Conservation (phyloP, 2,113 vertebrate species). For the Illadopsis cleaveri region DNA sequence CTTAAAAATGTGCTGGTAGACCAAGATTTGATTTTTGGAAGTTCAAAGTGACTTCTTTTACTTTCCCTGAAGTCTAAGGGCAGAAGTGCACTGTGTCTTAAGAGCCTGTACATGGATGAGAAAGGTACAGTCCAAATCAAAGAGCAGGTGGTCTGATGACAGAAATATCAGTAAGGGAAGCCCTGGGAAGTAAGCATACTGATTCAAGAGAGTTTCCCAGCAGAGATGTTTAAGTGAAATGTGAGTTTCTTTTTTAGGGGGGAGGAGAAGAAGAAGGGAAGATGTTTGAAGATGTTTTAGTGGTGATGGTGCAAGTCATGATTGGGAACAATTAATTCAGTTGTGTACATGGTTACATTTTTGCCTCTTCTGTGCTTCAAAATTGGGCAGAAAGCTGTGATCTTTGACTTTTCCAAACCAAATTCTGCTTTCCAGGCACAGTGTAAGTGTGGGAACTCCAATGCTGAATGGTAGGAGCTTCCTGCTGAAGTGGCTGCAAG, state of each 20-base stretch:
- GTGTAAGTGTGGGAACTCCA: not conserved
- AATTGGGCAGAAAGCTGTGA: not conserved
- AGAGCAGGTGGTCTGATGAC: not conserved
- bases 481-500: not conserved
- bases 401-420: not conserved
- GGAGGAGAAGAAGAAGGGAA: not conserved
- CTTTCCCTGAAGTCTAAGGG: not conserved
- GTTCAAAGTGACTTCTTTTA: not conserved
- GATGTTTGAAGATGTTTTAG: not conserved
- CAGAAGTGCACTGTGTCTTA: not conserved
- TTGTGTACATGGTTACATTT: not conserved
- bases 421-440: not conserved
- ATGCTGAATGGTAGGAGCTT: not conserved
- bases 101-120: rapidly evolving
- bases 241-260: not conserved
- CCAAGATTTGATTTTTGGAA: not conserved
- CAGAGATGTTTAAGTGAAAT: not conserved
- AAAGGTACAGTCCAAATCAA: not conserved
- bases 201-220: not conserved
- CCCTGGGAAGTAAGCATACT: not conserved
- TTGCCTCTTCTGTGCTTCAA: not conserved
- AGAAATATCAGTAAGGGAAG: not conserved
- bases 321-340: not conserved
- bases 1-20: not conserved
- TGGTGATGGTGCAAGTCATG: not conserved